Percentiles rank a stretch among this genome's conserved stretches.
These are phyloP conservation scores for Phyllopteryx taeniolatus DNA, from an alignment of 2,113 vertebrate genomes.

Conservation along the genomic window DNA sequence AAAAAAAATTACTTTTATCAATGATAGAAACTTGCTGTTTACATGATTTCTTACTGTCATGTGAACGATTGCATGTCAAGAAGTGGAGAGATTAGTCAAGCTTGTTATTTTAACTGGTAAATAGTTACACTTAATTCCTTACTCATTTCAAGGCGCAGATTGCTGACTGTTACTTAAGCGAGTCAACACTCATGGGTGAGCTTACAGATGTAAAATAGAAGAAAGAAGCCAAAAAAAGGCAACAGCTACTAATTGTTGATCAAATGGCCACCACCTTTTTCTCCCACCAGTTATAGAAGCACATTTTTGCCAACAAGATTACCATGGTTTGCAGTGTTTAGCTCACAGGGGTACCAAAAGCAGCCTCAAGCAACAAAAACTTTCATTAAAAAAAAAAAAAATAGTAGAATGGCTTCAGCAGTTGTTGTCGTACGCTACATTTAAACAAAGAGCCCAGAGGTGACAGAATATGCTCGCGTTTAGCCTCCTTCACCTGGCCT, in stretches of 20 bases:
- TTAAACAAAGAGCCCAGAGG: background rate
- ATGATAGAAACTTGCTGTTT: slow-evolving; percentile 32
- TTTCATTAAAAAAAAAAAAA: background rate
- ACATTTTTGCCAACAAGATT: background rate
- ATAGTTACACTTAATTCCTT: background rate
- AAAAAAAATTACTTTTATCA: slow-evolving; percentile 29
- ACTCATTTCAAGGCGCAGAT: background rate
- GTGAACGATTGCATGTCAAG: slow-evolving; percentile 6
- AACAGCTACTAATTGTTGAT: background rate
- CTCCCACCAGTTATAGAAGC: background rate
- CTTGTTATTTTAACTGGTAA: background rate
- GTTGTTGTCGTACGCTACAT: background rate
- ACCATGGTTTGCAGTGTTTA: background rate
- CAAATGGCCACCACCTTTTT: background rate
- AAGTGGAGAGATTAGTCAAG: slow-evolving; percentile 12
- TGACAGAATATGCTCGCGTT: background rate
- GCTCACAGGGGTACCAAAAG: background rate
- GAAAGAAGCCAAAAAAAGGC: background rate
- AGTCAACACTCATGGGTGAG: background rate
- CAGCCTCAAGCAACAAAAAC: background rate
- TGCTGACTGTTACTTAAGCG: background rate
- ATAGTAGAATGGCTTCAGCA: background rate
- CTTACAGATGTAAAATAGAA: background rate
- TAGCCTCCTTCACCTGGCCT: background rate
- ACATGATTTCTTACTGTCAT: slow-evolving; percentile 30